phyloP scores from a whole-genome alignment of 2,113 vertebrate genomes.

The Rafetus swinhoei region DNA sequence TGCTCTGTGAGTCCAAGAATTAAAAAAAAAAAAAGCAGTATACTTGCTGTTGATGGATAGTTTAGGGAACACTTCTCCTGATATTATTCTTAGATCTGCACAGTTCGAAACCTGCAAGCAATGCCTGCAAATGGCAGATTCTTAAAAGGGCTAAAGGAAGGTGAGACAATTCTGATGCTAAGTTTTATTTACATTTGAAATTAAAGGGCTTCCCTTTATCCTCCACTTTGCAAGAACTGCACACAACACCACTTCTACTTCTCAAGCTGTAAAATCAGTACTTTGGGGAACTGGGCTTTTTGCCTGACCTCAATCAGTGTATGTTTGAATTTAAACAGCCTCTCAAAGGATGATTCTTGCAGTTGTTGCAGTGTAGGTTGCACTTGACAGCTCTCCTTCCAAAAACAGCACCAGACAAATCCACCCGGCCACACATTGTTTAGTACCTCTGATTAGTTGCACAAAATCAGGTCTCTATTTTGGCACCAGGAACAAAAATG shows the following conservation, averaged over 20 bases:
- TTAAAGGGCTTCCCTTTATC: slow-evolving; percentile 15
- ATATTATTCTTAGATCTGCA: slow-evolving; percentile 39
- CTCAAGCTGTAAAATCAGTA: slow-evolving; percentile 59
- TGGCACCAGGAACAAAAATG: slow-evolving; percentile 32
- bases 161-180: slow-evolving; percentile 7
- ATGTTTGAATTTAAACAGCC: slow-evolving; percentile 42
- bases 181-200: slow-evolving; percentile 58
- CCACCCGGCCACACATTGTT: not conserved
- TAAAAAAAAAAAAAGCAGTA: not conserved
- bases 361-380: slow-evolving; percentile 20
- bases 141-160: slow-evolving; percentile 29
- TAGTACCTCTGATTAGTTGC: slow-evolving; percentile 12
- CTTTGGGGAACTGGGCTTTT: slow-evolving; percentile 40
- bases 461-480: slow-evolving; percentile 27
- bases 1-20: not conserved
- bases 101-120: slow-evolving; percentile 10
- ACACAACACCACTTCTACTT: slow-evolving; percentile 12
- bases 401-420: slow-evolving; percentile 12
- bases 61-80: not conserved
- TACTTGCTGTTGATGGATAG: not conserved
- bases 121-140: not conserved
- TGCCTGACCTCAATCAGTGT: slow-evolving; percentile 53
- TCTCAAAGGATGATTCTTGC: slow-evolving; percentile 47
- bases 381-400: slow-evolving; percentile 27
- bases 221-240: not conserved